Evolutionary conservation across 2,888 invertebrate species (phyloP).

Genomic region (Mythimna ferrago): DNA sequence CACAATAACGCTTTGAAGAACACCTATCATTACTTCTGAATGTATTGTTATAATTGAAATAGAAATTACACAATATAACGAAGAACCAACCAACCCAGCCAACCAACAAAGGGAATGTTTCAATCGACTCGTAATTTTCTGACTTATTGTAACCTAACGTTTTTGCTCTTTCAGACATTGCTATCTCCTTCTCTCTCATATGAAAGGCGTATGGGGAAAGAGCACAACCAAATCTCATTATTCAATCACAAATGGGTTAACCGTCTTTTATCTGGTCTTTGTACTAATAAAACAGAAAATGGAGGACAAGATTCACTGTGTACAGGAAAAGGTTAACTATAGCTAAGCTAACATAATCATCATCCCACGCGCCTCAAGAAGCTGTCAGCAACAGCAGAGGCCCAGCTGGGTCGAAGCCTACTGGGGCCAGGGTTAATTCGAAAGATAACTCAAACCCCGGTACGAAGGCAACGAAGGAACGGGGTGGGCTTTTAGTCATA

Average conservation of each 20-base stretch:
- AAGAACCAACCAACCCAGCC: background rate
- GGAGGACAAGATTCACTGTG: background rate
- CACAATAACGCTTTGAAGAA: too few species aligned
- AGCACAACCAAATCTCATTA: slow-evolving; percentile 17
- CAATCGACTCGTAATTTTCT: slow-evolving; percentile 11
- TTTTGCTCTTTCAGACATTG: slow-evolving; percentile 20
- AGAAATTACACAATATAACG: background rate
- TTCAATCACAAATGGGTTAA: slow-evolving; percentile 21
- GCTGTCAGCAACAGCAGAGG: too few species aligned
- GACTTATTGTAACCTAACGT: slow-evolving; percentile 2
- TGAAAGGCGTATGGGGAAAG: slow-evolving; percentile 9
- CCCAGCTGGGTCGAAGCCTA: too few species aligned
- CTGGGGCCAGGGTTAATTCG: too few species aligned
- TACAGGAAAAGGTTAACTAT: background rate
- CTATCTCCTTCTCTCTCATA: slow-evolving; percentile 12
- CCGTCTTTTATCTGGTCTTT: background rate
- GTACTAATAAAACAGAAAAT: background rate
- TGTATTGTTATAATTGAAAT: background rate
- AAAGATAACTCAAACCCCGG: too few species aligned
- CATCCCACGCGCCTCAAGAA: too few species aligned
- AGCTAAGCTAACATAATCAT: background rate
- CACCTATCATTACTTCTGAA: too few species aligned
- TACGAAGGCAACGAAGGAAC: too few species aligned
- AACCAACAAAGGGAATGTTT: slow-evolving; percentile 13
- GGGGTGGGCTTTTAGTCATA: too few species aligned